Conservation (phyloP, 2,113 vertebrate genomes). For the Thunnus maccoyii region DNA sequence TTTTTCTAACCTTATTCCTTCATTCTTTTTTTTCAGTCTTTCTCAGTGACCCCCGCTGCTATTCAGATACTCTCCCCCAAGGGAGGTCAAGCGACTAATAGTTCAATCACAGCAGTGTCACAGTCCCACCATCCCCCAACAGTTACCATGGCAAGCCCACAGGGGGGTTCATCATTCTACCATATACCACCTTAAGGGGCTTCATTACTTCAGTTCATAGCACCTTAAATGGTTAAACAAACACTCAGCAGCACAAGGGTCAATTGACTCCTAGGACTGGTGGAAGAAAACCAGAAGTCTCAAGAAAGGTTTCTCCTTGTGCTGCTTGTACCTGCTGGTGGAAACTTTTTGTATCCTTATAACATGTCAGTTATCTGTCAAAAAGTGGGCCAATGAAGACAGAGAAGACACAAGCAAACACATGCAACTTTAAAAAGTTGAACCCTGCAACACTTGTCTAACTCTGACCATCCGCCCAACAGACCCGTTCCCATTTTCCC, state of each 20-base stretch:
- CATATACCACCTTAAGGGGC: slow-evolving; percentile 83
- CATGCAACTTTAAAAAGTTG: slow-evolving; percentile 82
- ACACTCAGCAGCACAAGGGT: slow-evolving; percentile 90
- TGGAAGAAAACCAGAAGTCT: slow-evolving; percentile 24
- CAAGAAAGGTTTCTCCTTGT: slow-evolving; percentile 19
- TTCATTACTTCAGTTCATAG: slow-evolving; percentile 94
- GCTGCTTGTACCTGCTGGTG: slow-evolving; percentile 20
- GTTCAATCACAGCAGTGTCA: slow-evolving; percentile 97
- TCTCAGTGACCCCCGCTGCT: slow-evolving; percentile 87
- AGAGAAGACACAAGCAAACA: slow-evolving; percentile 62
- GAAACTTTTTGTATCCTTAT: slow-evolving; percentile 42
- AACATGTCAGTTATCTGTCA: slow-evolving; percentile 60
- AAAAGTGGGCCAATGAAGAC: slow-evolving; percentile 62
- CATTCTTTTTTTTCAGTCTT: slow-evolving; percentile 60
- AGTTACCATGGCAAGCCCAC: slow-evolving; percentile 53
- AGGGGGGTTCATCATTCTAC: slow-evolving; percentile 77
- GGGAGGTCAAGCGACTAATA: slow-evolving; percentile 94
- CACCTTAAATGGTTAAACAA: slow-evolving; percentile 94
- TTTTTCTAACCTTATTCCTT: slow-evolving; percentile 60
- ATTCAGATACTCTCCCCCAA: slow-evolving; percentile 88
- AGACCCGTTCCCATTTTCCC: slow-evolving; percentile 70
- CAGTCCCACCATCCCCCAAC: slow-evolving; percentile 82
- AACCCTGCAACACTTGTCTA: slow-evolving; percentile 71
- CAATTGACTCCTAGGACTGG: slow-evolving; percentile 87
- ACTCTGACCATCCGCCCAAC: slow-evolving; percentile 87